Conservation (phyloP, 92 coral and sea anemone species). For the Isaurus tuberculatus region DNA sequence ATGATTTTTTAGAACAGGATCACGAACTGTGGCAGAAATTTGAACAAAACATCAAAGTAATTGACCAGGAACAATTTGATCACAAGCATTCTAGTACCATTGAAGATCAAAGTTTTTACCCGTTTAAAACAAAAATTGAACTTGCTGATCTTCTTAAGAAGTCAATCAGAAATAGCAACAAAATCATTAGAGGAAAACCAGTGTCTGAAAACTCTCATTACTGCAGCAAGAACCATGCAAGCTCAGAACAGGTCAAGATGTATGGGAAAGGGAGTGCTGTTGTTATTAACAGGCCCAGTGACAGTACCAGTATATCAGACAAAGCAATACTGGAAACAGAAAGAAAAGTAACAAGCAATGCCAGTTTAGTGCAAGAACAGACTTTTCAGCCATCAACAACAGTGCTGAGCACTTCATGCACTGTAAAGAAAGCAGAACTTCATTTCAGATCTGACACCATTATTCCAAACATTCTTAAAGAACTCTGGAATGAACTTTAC, state of each 20-base stretch:
- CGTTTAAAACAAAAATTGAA: not conserved
- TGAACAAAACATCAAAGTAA: not conserved
- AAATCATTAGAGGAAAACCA: not conserved
- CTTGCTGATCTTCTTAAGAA: slow-evolving; percentile 4
- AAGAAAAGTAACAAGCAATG: not conserved
- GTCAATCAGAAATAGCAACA: not conserved
- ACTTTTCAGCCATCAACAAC: not conserved
- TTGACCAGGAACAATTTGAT: slow-evolving; percentile 17
- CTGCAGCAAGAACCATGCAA: slow-evolving; percentile 2
- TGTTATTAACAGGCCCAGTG: not conserved
- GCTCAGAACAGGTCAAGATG: slow-evolving; percentile 4
- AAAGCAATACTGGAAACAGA: not conserved
- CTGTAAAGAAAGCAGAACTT: slow-evolving; percentile 9
- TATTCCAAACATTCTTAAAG: slow-evolving; percentile 40
- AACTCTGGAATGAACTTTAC: slow-evolving; percentile 64
- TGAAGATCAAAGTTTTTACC: not conserved
- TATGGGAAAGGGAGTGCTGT: slow-evolving; percentile 38
- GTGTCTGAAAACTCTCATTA: not conserved
- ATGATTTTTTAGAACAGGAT: not conserved
- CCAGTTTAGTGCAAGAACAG: not conserved
- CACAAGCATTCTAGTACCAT: not conserved
- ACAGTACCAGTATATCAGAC: not conserved
- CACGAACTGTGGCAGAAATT: not conserved
- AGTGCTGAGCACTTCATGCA: not conserved
- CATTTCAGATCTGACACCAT: slow-evolving; percentile 31